Percentiles rank a stretch among this genome's conserved stretches.
These are phyloP conservation scores for Drosophila baimaii DNA, from an alignment of 1,140 invertebrate genomes.

Conservation along the genomic window DNA sequence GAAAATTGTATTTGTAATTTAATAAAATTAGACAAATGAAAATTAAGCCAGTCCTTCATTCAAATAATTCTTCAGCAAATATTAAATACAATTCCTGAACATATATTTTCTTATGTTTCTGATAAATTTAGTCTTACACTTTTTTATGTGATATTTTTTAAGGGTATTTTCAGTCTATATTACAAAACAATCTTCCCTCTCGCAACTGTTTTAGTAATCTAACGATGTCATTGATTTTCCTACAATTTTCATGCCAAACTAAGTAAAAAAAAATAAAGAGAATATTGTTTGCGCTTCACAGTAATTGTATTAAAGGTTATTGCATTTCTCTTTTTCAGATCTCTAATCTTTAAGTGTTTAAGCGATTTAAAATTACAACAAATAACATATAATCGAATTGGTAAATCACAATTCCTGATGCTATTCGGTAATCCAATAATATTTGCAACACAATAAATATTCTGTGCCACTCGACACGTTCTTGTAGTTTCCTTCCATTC, in stretches of 20 bases:
- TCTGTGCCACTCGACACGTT: slow-evolving; percentile 22
- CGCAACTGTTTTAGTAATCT: slow-evolving; percentile 21
- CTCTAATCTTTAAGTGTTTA: background rate
- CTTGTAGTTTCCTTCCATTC: slow-evolving; percentile 18
- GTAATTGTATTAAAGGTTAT: background rate
- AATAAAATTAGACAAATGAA: no score
- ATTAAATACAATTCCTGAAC: background rate
- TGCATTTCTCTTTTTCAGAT: no score
- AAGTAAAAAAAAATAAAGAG: slow-evolving; percentile 1
- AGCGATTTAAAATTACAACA: no score
- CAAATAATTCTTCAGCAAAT: background rate
- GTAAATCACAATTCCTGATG: background rate
- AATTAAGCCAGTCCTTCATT: no score
- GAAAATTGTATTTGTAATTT: no score
- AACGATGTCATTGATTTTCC: slow-evolving; percentile 56
- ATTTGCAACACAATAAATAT: slow-evolving; percentile 8
- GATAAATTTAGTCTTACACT: no score
- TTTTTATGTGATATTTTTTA: background rate
- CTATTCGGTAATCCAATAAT: slow-evolving; percentile 6
- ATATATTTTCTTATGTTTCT: no score
- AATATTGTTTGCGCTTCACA: background rate
- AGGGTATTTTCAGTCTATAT: background rate
- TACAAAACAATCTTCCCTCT: background rate
- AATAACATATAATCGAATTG: background rate
- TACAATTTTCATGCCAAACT: slow-evolving; percentile 24